Base-by-base conservation (phyloP, 2,113 vertebrate species). In the Holacanthus passer region DNA sequence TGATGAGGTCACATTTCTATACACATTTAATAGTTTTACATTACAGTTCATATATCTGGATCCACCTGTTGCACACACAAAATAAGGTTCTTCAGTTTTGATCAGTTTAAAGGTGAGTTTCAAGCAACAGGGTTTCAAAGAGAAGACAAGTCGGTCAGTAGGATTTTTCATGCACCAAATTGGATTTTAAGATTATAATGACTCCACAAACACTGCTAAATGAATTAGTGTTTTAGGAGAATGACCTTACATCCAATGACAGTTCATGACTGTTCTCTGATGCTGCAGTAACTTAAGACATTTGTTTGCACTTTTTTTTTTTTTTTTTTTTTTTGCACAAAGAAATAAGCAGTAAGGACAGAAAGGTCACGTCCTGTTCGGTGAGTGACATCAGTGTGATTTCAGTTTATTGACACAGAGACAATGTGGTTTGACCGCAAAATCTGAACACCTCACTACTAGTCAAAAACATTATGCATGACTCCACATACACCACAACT, bases 1-100 rank as follows among this genome's bases (percentile, higher is more conserved):
- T 12, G 6, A n/a, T 22, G 17, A 68, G 14, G 0, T n/a, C 48
- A 53, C 19, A 55, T 31, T 0, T 32, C 20, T 62, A 12, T 45
- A 41, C 2, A 50, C 11, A 27, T 48, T 14, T 31, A 1, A 3
- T 53, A 2, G 7, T 53, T 59, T 47, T 47, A 39, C 19, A 27
- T n/a, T 16, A 5, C 19, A 24, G 14, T 60, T n/a, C 58, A 24
- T 1, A 9, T 29, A 17, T 43, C 68, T 22, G n/a, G n/a, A 39
- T 62, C 52, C 75, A 88, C 88, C 81, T 86, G 83, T 86, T 90
- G 88, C 80, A 32, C 31, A 19, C 41, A 27, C 13, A 43, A n/a
- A 37, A 41, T 1, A 31, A 60, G 13, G 5, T 19, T 20, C n/a
- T 7, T n/a, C 17, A 2, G 5, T n/a, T 55, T 52, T 22, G 4